Evolutionary conservation across 2,113 vertebrate genomes (phyloP).

Genomic region (Amphiprion ocellaris): DNA sequence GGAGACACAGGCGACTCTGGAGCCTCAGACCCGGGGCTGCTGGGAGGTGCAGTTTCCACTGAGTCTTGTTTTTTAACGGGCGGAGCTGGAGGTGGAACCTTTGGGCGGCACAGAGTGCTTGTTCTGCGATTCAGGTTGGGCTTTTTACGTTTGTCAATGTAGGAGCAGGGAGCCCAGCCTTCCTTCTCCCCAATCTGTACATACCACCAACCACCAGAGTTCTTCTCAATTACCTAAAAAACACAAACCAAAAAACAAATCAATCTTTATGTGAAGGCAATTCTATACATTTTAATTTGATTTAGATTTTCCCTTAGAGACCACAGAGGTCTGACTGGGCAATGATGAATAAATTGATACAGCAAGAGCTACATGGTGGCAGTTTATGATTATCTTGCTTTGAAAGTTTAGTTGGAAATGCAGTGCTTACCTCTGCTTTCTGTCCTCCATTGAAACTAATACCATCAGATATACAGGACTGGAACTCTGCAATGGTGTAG

Average conservation of each 20-base stretch:
- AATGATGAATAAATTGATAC: neutral
- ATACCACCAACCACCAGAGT: slow-evolving; percentile 99
- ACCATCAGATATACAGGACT: slow-evolving; percentile 98
- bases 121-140: slow-evolving; percentile 96
- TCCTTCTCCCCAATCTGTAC: slow-evolving; percentile 98
- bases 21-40: slow-evolving; percentile 80
- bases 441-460: slow-evolving; percentile 99
- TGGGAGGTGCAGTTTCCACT: slow-evolving; percentile 85
- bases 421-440: slow-evolving; percentile 94
- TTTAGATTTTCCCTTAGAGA: neutral
- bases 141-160: slow-evolving; percentile 99
- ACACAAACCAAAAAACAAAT: slow-evolving; percentile 12
- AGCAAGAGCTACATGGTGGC: neutral
- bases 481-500: slow-evolving; percentile 99
- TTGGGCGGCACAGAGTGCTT: slow-evolving; percentile 97
- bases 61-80: slow-evolving; percentile 94
- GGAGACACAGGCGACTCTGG: slow-evolving; percentile 89
- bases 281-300: neutral
- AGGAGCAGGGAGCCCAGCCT: slow-evolving; percentile 99
- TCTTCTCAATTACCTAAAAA: slow-evolving; percentile 97
- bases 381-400: neutral
- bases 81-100: slow-evolving; percentile 96
- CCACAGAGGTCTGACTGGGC: neutral
- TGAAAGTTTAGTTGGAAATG: neutral
- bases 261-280: neutral